Evolutionary conservation across 2,797 vertebrate species (phyloP).

Genomic region (Periparus ater): DNA sequence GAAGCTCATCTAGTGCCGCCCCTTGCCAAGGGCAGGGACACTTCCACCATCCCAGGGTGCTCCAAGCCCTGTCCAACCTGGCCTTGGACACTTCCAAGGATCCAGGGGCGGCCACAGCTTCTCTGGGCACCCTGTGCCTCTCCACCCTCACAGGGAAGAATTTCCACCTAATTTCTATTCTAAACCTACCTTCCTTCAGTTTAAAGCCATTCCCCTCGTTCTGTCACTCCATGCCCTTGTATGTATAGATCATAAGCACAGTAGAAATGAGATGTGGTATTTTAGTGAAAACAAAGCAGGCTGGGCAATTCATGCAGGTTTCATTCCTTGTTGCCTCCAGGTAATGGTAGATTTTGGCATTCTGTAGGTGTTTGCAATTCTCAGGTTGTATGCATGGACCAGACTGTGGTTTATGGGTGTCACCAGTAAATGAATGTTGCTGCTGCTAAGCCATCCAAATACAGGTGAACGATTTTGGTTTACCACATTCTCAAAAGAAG

Average conservation of each 20-base stretch:
- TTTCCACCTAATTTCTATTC: neutral
- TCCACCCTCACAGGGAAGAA: neutral
- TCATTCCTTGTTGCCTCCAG: neutral
- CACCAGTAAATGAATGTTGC: neutral
- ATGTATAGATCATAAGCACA: neutral
- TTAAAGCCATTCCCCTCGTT: neutral
- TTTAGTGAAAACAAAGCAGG: neutral
- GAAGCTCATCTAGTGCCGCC: no score
- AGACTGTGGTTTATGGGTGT: neutral
- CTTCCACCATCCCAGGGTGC: rapidly evolving
- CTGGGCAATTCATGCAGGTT: rapidly evolving
- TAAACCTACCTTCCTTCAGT: neutral
- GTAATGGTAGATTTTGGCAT: neutral
- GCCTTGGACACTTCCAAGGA: neutral
- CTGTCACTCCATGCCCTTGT: neutral
- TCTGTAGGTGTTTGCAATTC: neutral
- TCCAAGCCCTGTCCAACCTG: rapidly evolving
- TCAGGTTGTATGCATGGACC: neutral
- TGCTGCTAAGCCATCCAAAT: neutral
- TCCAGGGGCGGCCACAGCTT: neutral
- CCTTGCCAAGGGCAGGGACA: no score
- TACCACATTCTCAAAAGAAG: slow-evolving; percentile 6
- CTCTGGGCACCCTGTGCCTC: neutral
- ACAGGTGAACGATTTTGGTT: neutral
- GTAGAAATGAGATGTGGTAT: neutral